Evolutionary conservation across 1,140 invertebrate genomes (phyloP).

Genomic region (Heliothis virescens): DNA sequence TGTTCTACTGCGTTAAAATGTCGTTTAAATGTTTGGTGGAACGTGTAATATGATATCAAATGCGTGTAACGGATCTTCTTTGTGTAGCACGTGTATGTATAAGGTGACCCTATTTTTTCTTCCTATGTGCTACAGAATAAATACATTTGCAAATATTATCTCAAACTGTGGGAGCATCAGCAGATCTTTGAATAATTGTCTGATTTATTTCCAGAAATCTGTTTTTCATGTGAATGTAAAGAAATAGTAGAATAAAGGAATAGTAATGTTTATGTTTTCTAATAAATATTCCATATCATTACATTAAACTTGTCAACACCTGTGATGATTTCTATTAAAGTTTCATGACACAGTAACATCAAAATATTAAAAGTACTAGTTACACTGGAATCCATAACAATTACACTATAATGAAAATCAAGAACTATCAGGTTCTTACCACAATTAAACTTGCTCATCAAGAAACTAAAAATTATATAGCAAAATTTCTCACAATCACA

Average conservation of each 20-base stretch:
- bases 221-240: too few relatives aligned
- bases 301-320: too few relatives aligned
- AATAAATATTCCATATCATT: too few relatives aligned
- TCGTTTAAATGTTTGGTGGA: constrained; percentile 44
- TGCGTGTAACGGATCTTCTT: constrained; percentile 60
- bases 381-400: constrained; percentile 16
- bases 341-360: too few relatives aligned
- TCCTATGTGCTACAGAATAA: neutral
- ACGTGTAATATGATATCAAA: constrained; percentile 46
- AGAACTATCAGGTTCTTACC: constrained; percentile 24
- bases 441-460: constrained; percentile 36
- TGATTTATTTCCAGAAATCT: neutral
- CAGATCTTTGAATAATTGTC: neutral
- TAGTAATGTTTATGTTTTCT: neutral
- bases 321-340: too few relatives aligned
- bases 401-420: neutral
- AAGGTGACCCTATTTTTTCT: constrained; percentile 50
- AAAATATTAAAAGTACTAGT: neutral
- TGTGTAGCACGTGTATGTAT: constrained; percentile 41
- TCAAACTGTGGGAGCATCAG: neutral
- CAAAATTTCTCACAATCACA: constrained; percentile 61
- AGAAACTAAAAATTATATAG: constrained; percentile 45
- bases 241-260: too few relatives aligned
- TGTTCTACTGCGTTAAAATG: constrained; percentile 77
- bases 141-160: constrained; percentile 6